Percentiles rank a stretch among this genome's conserved stretches.
These are phyloP conservation scores for Tachycineta bicolor DNA, from an alignment of 2,113 vertebrate species.

Conservation along the genomic window DNA sequence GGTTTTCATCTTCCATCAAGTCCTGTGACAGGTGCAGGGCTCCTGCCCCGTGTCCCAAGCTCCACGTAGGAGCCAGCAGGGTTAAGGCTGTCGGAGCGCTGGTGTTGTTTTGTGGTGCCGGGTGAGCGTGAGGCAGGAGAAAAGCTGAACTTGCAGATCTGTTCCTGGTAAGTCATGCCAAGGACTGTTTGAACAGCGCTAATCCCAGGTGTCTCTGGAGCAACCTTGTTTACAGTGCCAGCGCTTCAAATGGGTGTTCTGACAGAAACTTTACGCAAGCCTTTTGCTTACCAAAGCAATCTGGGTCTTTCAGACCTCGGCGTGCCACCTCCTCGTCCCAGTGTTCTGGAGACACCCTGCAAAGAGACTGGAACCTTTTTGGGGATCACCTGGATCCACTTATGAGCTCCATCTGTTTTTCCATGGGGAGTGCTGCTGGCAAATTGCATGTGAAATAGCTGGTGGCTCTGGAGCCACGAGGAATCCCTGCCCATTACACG, in stretches of 20 bases:
- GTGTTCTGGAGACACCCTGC: background rate
- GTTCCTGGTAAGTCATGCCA: conserved; percentile 11
- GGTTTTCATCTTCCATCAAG: background rate
- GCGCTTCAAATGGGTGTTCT: background rate
- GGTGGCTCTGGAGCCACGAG: background rate
- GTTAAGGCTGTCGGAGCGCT: background rate
- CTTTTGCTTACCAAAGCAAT: conserved; percentile 12
- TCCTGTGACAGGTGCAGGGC: background rate
- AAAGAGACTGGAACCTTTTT: background rate
- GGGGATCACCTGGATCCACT: accelerated
- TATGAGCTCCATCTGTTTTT: background rate
- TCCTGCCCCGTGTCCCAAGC: background rate
- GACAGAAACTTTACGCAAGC: background rate
- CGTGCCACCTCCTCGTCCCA: background rate
- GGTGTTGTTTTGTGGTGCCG: background rate
- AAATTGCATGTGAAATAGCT: background rate
- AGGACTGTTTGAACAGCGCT: conserved; percentile 44
- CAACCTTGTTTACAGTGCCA: conserved; percentile 27
- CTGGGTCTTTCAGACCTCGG: background rate
- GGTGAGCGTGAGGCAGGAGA: background rate
- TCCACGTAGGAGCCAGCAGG: background rate
- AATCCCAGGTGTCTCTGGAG: conserved; percentile 38
- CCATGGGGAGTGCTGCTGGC: background rate
- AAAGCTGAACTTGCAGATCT: conserved; percentile 53
- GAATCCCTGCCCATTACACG: background rate